Base-by-base conservation (phyloP, 1,140 invertebrate genomes). In the Neomicropteryx cornuta region DNA sequence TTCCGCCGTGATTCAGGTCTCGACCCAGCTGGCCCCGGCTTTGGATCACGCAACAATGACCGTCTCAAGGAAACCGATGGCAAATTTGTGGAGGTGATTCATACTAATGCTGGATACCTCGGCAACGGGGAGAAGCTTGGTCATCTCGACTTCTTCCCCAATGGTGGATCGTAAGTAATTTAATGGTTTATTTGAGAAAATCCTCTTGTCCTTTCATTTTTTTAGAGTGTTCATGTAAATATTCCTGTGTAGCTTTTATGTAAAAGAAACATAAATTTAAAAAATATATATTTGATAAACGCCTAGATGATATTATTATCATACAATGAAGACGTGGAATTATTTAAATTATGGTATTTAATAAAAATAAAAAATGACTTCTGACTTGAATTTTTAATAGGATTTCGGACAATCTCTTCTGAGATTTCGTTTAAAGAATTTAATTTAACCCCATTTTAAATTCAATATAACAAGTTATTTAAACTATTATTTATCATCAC, bases 141-240 rank as follows among this genome's bases (percentile, higher is more conserved):
- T n/a, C 60, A 76, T 47, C 60, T 71, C n/a, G 79, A 86, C 50
- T 84, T 81, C 50, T 82, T 73, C 51, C 65, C 77, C 6, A 82
- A 83, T 45, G 78, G 77, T 21, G 78, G 76, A 3, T 39, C 44
- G 23, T 17, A 3, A 29, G 46, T 1, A 51, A 56, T 37, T 3
- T 43, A 36, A 46, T n/a, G 45, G 50, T 30, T 2, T 17, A 19
- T 3, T n/a, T 8, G 13, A n/a, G 30, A 6, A 14, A 8, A 8
- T 5, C 18, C 5, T 6, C 18, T 32, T 14, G n/a, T 32, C 5
- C 13, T 8, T 14, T 5, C 18, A 14, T 14, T 5, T 5, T 14
- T 14, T 14, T 32, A 32, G 13, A 32, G 13, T 6, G 5, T 6
- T 14, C 18, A 6, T 32, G 13, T 14, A 32, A 32, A 6, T 32